A percentile compares a stretch with the other conserved stretches of the same genome.
Conservation (phyloP, 2,888 invertebrate species). For the Anthrax anthrax region DNA sequence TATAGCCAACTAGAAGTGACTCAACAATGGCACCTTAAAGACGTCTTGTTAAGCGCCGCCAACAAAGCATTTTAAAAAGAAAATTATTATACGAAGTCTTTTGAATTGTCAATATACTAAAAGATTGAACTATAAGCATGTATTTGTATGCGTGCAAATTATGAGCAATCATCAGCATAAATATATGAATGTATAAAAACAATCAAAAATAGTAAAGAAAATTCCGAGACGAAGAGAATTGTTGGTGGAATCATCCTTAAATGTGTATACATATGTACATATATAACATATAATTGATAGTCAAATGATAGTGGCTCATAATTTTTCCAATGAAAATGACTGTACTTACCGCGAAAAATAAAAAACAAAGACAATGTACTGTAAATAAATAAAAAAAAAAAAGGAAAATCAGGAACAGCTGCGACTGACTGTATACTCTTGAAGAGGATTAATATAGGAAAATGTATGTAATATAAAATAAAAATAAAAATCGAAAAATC, state of each 20-base stretch:
- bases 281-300: neutral
- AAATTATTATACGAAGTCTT: no score
- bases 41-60: neutral
- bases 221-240: no score
- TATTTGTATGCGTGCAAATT: neutral
- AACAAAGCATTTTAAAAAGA: neutral
- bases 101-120: no score
- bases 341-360: neutral
- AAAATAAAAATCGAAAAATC: neutral
- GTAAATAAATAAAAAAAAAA: neutral
- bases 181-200: no score
- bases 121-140: no score
- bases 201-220: no score
- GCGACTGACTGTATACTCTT: neutral
- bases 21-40: neutral
- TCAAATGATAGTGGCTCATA: neutral
- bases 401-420: neutral
- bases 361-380: no score
- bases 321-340: neutral
- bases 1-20: slow-evolving; percentile 1
- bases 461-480: neutral
- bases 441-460: neutral
- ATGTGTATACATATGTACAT: no score
- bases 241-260: no score
- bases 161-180: neutral